These are phyloP conservation scores for Trogon melanurus DNA, from an alignment of 2,113 vertebrate genomes.

Conservation along the genomic window DNA sequence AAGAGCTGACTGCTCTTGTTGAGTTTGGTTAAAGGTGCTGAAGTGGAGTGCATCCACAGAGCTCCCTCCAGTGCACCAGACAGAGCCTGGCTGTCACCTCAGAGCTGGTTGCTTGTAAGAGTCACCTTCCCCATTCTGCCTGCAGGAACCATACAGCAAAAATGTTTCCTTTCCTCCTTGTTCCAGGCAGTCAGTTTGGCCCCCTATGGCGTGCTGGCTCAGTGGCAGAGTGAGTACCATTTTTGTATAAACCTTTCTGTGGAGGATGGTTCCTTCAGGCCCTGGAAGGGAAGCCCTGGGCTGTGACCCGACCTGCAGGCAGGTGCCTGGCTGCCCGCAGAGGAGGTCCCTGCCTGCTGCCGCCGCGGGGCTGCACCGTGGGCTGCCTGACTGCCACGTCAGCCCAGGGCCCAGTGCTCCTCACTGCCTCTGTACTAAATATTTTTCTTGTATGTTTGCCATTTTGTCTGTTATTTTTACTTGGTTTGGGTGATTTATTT, in stretches of 20 bases:
- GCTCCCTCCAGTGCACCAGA: neutral
- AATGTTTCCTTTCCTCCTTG: accelerated
- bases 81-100: neutral
- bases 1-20: neutral
- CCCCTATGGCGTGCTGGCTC: neutral
- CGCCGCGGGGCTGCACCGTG: accelerated
- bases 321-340: too few relatives aligned
- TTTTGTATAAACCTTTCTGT: neutral
- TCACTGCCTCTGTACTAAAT: neutral
- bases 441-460: neutral
- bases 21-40: neutral
- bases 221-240: neutral
- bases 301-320: too few relatives aligned
- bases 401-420: neutral
- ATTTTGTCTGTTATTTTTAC: neutral
- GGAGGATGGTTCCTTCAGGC: neutral
- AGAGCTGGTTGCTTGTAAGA: neutral
- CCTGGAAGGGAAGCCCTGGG: too few relatives aligned
- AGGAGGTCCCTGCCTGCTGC: too few relatives aligned
- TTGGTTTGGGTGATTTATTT: neutral
- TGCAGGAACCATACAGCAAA: neutral
- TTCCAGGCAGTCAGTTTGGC: neutral
- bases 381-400: accelerated
- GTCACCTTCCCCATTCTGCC: neutral
- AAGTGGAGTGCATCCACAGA: neutral